Evolutionary conservation across 2,888 invertebrate genomes (phyloP).

Genomic region (Psylliodes chrysocephalus): DNA sequence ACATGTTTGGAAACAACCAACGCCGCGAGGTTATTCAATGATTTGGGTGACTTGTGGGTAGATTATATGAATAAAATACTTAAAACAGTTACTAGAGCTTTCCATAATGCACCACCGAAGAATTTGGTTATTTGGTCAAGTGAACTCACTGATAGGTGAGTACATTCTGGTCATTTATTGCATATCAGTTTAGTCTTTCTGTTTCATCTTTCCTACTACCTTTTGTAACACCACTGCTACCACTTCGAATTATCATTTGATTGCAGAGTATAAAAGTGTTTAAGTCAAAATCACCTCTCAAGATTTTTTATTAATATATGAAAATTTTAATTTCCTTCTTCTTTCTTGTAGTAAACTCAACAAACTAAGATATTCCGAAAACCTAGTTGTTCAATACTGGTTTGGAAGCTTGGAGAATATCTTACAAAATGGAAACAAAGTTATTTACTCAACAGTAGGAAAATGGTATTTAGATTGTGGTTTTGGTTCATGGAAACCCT

Average conservation of each 20-base stretch:
- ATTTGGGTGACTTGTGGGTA: slow-evolving; percentile 77
- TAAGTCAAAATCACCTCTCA: no score
- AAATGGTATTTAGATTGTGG: slow-evolving; percentile 90
- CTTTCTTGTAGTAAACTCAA: slow-evolving; percentile 29
- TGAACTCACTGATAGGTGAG: slow-evolving; percentile 69
- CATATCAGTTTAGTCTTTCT: no score
- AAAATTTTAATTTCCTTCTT: no score
- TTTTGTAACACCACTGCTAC: no score
- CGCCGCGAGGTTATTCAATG: slow-evolving; percentile 64
- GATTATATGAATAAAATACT: slow-evolving; percentile 74
- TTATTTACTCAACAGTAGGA: slow-evolving; percentile 84
- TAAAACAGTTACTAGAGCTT: slow-evolving; percentile 69
- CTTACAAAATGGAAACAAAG: slow-evolving; percentile 76
- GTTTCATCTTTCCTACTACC: no score
- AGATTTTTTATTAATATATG: no score
- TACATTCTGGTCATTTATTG: no score
- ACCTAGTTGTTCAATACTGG: slow-evolving; percentile 80
- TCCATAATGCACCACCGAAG: slow-evolving; percentile 66
- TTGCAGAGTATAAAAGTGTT: neutral
- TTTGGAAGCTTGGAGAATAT: slow-evolving; percentile 77
- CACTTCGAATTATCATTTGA: no score
- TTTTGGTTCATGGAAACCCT: slow-evolving; percentile 83
- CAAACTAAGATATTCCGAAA: slow-evolving; percentile 53
- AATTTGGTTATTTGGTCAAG: slow-evolving; percentile 80
- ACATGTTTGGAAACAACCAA: slow-evolving; percentile 73